phyloP scores from a whole-genome alignment of 2,888 invertebrate species.

The Adelognathus sp. region DNA sequence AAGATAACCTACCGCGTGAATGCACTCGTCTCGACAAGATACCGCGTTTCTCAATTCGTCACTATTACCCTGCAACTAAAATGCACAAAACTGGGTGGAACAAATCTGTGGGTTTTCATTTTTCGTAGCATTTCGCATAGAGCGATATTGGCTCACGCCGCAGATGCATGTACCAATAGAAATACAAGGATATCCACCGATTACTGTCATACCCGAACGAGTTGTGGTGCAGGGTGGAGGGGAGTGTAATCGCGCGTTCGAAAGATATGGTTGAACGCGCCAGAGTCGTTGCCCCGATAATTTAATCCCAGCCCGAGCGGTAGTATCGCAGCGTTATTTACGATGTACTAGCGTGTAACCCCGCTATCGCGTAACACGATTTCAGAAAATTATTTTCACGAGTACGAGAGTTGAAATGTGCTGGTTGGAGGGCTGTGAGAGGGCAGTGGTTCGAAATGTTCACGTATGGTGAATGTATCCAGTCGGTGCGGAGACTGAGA shows the following conservation, averaged over 20 bases:
- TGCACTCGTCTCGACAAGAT: too few relatives aligned
- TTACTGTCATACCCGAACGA: slow-evolving; percentile 11
- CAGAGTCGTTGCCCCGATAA: slow-evolving; percentile 36
- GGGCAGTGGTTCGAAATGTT: neutral
- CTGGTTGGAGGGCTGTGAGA: neutral
- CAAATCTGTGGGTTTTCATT: neutral
- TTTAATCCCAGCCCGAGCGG: slow-evolving; percentile 19
- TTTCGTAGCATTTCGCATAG: neutral
- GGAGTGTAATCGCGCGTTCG: neutral
- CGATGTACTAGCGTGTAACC: slow-evolving; percentile 34
- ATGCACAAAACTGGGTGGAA: too few relatives aligned
- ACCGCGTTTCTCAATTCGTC: too few relatives aligned
- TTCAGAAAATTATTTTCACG: slow-evolving; percentile 32
- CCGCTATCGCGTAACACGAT: slow-evolving; percentile 38
- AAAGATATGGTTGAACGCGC: slow-evolving; percentile 23
- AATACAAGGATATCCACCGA: neutral
- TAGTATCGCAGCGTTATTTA: slow-evolving; percentile 34
- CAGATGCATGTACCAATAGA: neutral
- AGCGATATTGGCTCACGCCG: neutral
- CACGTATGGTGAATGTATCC: neutral
- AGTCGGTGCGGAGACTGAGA: neutral
- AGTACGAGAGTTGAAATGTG: neutral
- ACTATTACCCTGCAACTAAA: too few relatives aligned
- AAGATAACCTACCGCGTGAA: too few relatives aligned
- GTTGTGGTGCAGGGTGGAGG: neutral